These are phyloP conservation scores for Heterocephalus glaber DNA, from an alignment of 2,113 vertebrate species.

Conservation along the genomic window DNA sequence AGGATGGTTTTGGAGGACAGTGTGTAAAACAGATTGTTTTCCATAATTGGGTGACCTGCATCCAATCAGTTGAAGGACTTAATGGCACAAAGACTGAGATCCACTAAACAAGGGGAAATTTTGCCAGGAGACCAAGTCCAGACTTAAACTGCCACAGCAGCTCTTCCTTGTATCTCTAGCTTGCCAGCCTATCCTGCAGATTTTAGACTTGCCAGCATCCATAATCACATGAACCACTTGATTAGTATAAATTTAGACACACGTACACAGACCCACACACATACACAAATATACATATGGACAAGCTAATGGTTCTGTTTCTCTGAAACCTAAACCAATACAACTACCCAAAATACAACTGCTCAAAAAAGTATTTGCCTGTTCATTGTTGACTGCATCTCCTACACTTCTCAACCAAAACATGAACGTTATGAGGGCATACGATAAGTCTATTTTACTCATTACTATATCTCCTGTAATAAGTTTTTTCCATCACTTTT, in stretches of 20 bases:
- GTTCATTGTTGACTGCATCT: neutral
- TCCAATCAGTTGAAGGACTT: neutral
- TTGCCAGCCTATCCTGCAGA: neutral
- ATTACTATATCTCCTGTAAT: neutral
- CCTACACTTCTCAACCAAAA: neutral
- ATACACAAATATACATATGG: neutral
- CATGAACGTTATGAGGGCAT: neutral
- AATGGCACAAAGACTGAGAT: neutral
- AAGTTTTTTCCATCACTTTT: neutral
- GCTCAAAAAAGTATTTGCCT: neutral
- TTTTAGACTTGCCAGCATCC: too few relatives aligned
- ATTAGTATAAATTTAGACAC: neutral
- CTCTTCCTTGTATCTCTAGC: neutral
- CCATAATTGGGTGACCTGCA: neutral
- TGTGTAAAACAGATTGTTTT: neutral
- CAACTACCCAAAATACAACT: neutral
- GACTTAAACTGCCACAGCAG: neutral
- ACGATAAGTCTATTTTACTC: neutral
- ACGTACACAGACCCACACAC: neutral
- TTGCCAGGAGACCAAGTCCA: neutral
- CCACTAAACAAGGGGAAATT: neutral
- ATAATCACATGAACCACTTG: neutral
- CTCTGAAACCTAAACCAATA: neutral
- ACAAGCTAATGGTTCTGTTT: neutral
- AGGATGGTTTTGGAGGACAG: neutral